Base-by-base conservation (phyloP, 92 coral and sea anemone species). In the Epizoanthus ramosus region DNA sequence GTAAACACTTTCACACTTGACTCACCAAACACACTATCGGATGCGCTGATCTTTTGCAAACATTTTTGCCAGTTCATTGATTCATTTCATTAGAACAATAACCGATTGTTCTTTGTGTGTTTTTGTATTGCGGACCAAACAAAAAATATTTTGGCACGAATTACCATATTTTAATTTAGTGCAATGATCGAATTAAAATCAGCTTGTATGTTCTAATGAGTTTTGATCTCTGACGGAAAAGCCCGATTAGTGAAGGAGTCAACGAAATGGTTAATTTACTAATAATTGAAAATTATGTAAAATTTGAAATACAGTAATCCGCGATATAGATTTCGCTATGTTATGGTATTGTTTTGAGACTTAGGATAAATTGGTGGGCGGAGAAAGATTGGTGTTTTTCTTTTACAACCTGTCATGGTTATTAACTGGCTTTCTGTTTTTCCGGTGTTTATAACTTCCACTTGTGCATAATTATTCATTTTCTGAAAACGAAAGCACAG, bases 11-110 rank as follows among this genome's bases (percentile, higher is more conserved):
- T 41, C 61, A 33, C 53, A 25, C 63, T 33, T 75, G 63, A 22
- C 58, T 61, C 41, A 39, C 52, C 68, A 61, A 77, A 43, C 57
- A 59, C 21, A 39, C 33, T 45, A 45, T 63, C 66, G 16, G 69
- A 57, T 77, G 37, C 63, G 60, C 24, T 77, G 82, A 77, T 61
- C 71, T 43, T 53, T 74, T 56, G 47, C 63, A 75, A 75, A 75
- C 81, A 77, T 50, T 61, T 24, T 22, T 77, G 22, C 53, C 41
- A 65, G 82, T 77, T 77, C 82, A 63, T 22, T 60, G 39, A 41
- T 23, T 77, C 23, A 31, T n/a, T 60, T 77, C 47, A 60, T 77
- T 43, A 47, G 43, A 77, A 77, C 59, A 77, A 61, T 43, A 60
- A 60, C 15, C 14, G 56, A 37, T 77, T 61, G 35, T 61, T 43